phyloP scores from a whole-genome alignment of 2,797 vertebrate genomes.

The Sebastes hopkinsi region DNA sequence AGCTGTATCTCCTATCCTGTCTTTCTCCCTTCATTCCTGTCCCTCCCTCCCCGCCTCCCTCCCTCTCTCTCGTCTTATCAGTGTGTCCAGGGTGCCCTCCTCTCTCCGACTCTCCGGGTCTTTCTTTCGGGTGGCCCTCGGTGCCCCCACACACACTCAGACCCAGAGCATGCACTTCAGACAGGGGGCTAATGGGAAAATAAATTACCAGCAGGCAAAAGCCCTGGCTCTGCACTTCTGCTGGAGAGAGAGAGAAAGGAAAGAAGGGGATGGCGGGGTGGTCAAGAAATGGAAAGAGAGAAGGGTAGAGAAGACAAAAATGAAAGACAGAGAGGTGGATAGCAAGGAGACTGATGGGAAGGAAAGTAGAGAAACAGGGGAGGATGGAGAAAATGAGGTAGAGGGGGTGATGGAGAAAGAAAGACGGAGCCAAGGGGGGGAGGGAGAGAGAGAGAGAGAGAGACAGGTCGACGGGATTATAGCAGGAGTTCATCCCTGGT shows the following conservation, averaged over 20 bases:
- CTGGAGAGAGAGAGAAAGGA: conserved; percentile 62
- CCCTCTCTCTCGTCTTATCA: conserved; percentile 66
- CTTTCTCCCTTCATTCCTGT: conserved; percentile 38
- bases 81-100: conserved; percentile 76
- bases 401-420: conserved; percentile 11
- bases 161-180: conserved; percentile 81
- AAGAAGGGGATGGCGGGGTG: conserved; percentile 19
- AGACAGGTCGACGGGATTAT: conserved; percentile 71
- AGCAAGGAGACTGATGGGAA: conserved; percentile 30
- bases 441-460: background rate
- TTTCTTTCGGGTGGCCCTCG: conserved; percentile 78
- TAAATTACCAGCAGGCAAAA: conserved; percentile 83
- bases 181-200: conserved; percentile 84
- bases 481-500: conserved; percentile 73
- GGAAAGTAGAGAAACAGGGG: conserved; percentile 15
- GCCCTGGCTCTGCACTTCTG: conserved; percentile 80
- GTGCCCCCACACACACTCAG: conserved; percentile 70
- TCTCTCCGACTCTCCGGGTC: conserved; percentile 67
- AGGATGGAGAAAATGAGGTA: conserved; percentile 29
- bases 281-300: conserved; percentile 64
- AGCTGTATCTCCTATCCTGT: conserved; percentile 38
- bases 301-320: conserved; percentile 44
- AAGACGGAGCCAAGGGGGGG: background rate
- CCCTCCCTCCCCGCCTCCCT: conserved; percentile 22
- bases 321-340: conserved; percentile 53